Base-by-base conservation (phyloP, 2,797 vertebrate species). In the Acridotheres tristis region DNA sequence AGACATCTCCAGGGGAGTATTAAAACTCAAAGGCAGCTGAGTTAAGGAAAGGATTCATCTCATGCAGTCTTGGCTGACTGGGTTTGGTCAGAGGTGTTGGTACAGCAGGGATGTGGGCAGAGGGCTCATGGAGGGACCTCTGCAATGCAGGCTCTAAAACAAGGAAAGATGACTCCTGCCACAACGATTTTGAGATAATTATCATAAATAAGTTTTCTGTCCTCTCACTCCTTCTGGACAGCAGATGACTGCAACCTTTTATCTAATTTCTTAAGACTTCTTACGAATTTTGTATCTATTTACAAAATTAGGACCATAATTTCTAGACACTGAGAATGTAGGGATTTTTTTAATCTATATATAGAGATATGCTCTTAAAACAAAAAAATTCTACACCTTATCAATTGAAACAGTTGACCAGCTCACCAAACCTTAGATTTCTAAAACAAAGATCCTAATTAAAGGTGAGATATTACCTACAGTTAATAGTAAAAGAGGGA, bases 171-270 rank as follows among this genome's bases (percentile, higher is more conserved):
- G 19, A 14, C 18, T 73, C 17, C 22, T 32, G 36, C 10, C n/a
- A 42, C 26, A 63, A 71, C 40, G 47, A 8, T 7, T 34, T 45
- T n/a, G 7, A 48, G 12, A 13, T 69, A n/a, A 59, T 71, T 27
- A 32, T 10, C 14, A 42, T 23, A 59, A 66, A 20, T 36, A 55
- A 32, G 1, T 1, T 32, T 84, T 85, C 19, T 27, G 25, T 20
- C 6, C 16, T 89, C n/a, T 29, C 23, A 34, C 16, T 75, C 36
- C 11, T 51, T 79, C 51, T 71, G n/a, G 14, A 55, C 18, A 38
- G 16, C 16, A 89, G 21, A 38, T 1, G 6, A 78, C 15, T 19
- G 16, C 16, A 75, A 47, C 0, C 1, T 54, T 51, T 65, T 11
- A 30, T 25, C 11, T 36, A 21, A 29, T 54, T 82, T 50, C n/a